A percentile compares a stretch with the other conserved stretches of the same genome.
phyloP scores from a whole-genome alignment of 2,113 vertebrate species.

The Hippoglossus stenolepis region DNA sequence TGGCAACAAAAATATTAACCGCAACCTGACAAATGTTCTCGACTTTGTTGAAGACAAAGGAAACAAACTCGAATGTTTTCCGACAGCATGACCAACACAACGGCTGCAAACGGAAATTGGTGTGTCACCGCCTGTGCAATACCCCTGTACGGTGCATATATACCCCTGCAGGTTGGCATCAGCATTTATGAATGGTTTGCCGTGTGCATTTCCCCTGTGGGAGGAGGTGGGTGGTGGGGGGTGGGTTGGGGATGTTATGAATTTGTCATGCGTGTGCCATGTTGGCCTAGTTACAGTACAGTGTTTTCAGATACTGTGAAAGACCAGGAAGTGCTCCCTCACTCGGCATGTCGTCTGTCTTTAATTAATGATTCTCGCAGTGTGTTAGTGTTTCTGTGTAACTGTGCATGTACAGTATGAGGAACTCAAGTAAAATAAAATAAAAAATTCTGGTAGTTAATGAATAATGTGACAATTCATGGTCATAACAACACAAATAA shows the following conservation, averaged over 20 bases:
- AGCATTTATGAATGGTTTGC: slow-evolving; percentile 57
- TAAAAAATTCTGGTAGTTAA: slow-evolving; percentile 2
- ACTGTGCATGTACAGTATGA: neutral
- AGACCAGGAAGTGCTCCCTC: slow-evolving; percentile 3
- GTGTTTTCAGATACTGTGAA: slow-evolving; percentile 38
- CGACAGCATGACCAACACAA: slow-evolving; percentile 21
- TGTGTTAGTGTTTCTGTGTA: slow-evolving; percentile 10
- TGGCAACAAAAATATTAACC: neutral
- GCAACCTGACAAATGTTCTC: neutral
- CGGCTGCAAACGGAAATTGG: slow-evolving; percentile 23
- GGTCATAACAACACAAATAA: neutral
- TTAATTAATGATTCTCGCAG: slow-evolving; percentile 23
- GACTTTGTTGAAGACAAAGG: no score
- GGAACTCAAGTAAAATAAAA: neutral
- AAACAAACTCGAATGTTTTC: neutral
- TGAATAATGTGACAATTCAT: slow-evolving; percentile 11
- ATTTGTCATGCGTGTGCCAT: slow-evolving; percentile 70
- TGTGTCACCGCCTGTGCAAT: neutral
- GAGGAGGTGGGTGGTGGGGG: slow-evolving; percentile 13
- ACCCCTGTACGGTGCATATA: neutral
- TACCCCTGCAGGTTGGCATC: slow-evolving; percentile 53
- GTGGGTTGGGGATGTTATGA: slow-evolving; percentile 33
- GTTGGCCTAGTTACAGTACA: slow-evolving; percentile 67
- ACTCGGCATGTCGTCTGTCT: slow-evolving; percentile 11
- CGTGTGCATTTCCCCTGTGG: slow-evolving; percentile 37